phyloP scores from a whole-genome alignment of 2,888 invertebrate species.

The Hofmannophila pseudospretella region DNA sequence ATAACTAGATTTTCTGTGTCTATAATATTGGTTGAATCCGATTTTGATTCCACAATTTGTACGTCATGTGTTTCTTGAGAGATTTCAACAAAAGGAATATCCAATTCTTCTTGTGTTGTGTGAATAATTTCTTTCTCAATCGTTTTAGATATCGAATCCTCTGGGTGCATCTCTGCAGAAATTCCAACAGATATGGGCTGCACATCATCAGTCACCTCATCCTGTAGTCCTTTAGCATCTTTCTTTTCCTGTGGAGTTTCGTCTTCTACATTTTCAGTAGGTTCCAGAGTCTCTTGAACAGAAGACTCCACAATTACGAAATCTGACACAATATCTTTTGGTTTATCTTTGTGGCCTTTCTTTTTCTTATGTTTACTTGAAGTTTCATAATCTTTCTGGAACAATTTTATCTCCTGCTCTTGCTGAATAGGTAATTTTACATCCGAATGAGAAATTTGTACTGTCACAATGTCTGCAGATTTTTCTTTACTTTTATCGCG shows the following conservation, averaged over 20 bases:
- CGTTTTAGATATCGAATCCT: not conserved
- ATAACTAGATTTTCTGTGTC: not conserved
- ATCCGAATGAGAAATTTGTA: slow-evolving; percentile 9
- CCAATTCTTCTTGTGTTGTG: not conserved
- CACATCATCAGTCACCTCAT: not conserved
- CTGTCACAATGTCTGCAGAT: slow-evolving; percentile 4
- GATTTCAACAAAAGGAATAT: not conserved
- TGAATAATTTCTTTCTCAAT: not conserved
- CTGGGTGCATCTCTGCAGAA: not conserved
- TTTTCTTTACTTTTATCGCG: slow-evolving; percentile 38
- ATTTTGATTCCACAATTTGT: not conserved
- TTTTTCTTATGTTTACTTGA: slow-evolving; percentile 35
- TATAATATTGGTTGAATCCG: no score
- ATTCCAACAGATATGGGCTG: not conserved
- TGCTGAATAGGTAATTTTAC: slow-evolving; percentile 12
- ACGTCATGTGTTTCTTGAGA: not conserved
- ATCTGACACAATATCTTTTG: slow-evolving; percentile 17
- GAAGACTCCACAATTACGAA: slow-evolving; percentile 16
- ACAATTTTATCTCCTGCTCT: not conserved
- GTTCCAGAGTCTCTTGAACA: slow-evolving; percentile 3
- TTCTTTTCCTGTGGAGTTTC: not conserved
- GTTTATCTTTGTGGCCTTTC: slow-evolving; percentile 30
- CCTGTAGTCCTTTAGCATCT: not conserved
- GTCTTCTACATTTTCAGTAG: slow-evolving; percentile 13
- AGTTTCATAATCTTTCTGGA: slow-evolving; percentile 15